Evolutionary conservation across 2,113 vertebrate species (phyloP).

Genomic region (Erpornis zantholeuca): DNA sequence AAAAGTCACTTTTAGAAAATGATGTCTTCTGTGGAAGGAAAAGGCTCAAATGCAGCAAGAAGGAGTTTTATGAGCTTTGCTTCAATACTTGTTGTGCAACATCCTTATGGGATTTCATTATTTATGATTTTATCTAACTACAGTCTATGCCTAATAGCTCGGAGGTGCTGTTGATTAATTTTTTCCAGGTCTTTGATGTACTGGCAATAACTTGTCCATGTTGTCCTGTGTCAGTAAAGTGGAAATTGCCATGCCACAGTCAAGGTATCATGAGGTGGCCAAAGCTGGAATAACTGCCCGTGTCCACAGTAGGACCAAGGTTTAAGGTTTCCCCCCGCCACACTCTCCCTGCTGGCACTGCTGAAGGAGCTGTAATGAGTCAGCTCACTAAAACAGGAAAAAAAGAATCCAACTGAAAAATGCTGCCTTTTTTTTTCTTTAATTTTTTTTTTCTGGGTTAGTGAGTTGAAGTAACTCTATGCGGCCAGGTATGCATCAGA

Average conservation of each 20-base stretch:
- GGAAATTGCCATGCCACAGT: not conserved
- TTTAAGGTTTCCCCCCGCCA: not conserved
- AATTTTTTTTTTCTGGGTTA: not conserved
- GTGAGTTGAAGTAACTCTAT: not conserved
- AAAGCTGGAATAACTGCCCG: not conserved
- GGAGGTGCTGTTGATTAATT: slow-evolving; percentile 55
- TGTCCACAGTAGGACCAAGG: not conserved
- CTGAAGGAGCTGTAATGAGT: not conserved
- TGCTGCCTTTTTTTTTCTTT: not conserved
- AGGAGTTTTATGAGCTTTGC: slow-evolving; percentile 29
- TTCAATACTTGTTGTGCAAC: slow-evolving; percentile 52
- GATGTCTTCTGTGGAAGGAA: not conserved
- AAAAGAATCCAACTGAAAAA: not conserved
- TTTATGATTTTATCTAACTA: slow-evolving; percentile 67
- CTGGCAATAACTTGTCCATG: slow-evolving; percentile 44
- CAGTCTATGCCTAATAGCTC: slow-evolving; percentile 57
- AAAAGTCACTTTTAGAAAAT: not conserved
- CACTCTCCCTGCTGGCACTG: not conserved
- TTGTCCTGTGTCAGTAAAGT: slow-evolving; percentile 25
- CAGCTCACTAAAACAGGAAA: not conserved
- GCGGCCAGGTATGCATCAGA: not conserved
- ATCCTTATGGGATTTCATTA: slow-evolving; percentile 44
- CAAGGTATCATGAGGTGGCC: not conserved
- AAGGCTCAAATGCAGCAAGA: not conserved
- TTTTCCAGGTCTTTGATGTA: slow-evolving; percentile 60